phyloP scores from a whole-genome alignment of 2,888 invertebrate species.

The Pandemis corylana region DNA sequence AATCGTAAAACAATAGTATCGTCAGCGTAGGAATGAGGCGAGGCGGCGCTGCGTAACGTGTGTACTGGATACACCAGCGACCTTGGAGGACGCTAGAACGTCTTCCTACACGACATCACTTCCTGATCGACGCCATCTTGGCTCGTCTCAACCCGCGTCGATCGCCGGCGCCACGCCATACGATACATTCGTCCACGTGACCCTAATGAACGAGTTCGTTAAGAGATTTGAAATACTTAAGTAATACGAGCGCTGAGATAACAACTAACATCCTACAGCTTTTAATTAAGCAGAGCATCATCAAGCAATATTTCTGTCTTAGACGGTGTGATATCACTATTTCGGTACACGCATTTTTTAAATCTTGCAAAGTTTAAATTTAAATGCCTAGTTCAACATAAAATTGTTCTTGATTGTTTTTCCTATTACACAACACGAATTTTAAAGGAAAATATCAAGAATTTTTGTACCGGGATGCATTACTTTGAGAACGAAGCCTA shows the following conservation, averaged over 20 bases:
- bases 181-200: slow-evolving; percentile 38
- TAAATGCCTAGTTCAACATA: too few species aligned
- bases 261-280: slow-evolving; percentile 23
- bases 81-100: slow-evolving; percentile 79
- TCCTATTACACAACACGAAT: too few species aligned
- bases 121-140: slow-evolving; percentile 80
- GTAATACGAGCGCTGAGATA: slow-evolving; percentile 30
- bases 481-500: too few species aligned
- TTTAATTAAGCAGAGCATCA: slow-evolving; percentile 14
- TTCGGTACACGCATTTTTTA: neutral
- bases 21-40: slow-evolving; percentile 46
- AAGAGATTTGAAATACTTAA: slow-evolving; percentile 38
- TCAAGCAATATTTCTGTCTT: slow-evolving; percentile 1
- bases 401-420: too few species aligned
- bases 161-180: slow-evolving; percentile 51
- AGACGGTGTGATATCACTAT: neutral
- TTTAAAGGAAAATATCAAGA: too few species aligned
- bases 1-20: slow-evolving; percentile 68
- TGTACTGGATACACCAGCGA: slow-evolving; percentile 66
- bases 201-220: slow-evolving; percentile 38
- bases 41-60: slow-evolving; percentile 61
- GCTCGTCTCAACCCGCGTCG: slow-evolving; percentile 56
- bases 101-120: slow-evolving; percentile 81
- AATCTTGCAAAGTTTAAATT: too few species aligned
- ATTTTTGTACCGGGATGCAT: too few species aligned